phyloP scores from a whole-genome alignment of 2,797 vertebrate species.

The Etheostoma nigrum region DNA sequence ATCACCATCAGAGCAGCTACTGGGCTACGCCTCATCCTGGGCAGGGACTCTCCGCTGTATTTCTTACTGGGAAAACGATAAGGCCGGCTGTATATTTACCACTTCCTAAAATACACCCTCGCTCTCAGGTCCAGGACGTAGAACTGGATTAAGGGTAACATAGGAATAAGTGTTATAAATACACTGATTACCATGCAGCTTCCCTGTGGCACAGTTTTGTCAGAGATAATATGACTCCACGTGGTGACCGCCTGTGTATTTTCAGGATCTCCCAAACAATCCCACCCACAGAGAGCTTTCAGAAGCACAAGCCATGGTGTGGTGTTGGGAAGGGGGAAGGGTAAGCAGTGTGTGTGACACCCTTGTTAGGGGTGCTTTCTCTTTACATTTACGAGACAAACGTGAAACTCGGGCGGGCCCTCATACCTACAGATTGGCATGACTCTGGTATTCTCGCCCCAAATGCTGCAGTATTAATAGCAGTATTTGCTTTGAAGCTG shows the following conservation, averaged over 20 bases:
- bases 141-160: constrained; percentile 58
- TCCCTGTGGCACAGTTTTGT: constrained; percentile 11
- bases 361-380: constrained; percentile 30
- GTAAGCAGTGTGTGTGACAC: constrained; percentile 9
- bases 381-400: constrained; percentile 41
- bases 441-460: constrained; percentile 61
- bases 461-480: constrained; percentile 81
- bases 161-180: constrained; percentile 70
- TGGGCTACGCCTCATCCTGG: constrained; percentile 33
- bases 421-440: constrained; percentile 42
- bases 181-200: constrained; percentile 39
- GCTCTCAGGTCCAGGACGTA: constrained; percentile 57
- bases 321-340: background rate
- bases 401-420: constrained; percentile 28
- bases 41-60: constrained; percentile 30
- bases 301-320: rapidly evolving
- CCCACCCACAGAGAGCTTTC: background rate
- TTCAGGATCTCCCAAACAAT: constrained; percentile 17
- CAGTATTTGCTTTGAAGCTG: constrained; percentile 80
- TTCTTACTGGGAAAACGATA: constrained; percentile 69
- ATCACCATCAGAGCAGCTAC: constrained; percentile 35
- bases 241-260: constrained; percentile 34
- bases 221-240: constrained; percentile 38
- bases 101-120: constrained; percentile 78
- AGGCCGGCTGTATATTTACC: constrained; percentile 74